A percentile compares a stretch with the other conserved stretches of the same genome.
Evolutionary conservation across 1,140 invertebrate genomes (phyloP).

Genomic region (Brachionus rubens): DNA sequence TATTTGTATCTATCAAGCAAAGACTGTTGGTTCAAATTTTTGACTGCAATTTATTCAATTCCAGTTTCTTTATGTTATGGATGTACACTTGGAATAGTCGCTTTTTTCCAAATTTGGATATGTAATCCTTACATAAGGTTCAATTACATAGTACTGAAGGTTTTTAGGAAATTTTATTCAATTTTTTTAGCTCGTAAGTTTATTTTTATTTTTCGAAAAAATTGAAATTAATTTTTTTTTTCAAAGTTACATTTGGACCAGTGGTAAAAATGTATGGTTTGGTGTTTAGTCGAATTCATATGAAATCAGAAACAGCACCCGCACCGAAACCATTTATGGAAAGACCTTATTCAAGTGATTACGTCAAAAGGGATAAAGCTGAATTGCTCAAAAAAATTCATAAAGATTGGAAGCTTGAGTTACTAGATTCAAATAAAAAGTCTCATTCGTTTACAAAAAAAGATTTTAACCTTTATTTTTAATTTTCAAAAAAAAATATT

Average conservation of each 20-base stretch:
- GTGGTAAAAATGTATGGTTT: not conserved
- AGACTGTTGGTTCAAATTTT: not conserved
- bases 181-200: not conserved
- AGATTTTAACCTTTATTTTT: too few relatives aligned
- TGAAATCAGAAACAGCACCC: too few relatives aligned
- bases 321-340: not conserved
- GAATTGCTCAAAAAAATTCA: too few relatives aligned
- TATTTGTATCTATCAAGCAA: not conserved
- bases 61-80: not conserved
- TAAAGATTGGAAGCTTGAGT: too few relatives aligned
- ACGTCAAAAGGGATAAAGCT: too few relatives aligned
- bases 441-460: too few relatives aligned
- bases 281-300: not conserved
- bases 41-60: not conserved
- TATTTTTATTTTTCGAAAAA: too few relatives aligned
- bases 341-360: not conserved
- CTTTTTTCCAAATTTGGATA: constrained; percentile 2
- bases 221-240: not conserved
- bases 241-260: not conserved
- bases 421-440: too few relatives aligned
- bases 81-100: not conserved
- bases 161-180: not conserved
- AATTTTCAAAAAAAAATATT: too few relatives aligned
- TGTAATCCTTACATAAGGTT: not conserved
- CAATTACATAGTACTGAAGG: not conserved